Conservation (phyloP, 2,113 vertebrate species). For the Seriola dumerili region DNA sequence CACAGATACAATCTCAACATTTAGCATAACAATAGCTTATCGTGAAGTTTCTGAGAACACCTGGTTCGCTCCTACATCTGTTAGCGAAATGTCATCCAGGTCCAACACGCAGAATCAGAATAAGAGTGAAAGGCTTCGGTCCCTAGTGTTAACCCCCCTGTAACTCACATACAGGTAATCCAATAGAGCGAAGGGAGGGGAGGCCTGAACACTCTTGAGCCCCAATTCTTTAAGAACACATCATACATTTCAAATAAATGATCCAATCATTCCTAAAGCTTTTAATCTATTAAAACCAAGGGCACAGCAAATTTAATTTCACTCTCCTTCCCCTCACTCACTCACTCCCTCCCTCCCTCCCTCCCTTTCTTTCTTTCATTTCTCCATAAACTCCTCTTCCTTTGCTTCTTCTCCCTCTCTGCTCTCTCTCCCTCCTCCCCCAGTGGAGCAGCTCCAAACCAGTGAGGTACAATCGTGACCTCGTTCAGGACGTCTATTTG, state of each 20-base stretch:
- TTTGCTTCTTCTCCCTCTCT: not conserved
- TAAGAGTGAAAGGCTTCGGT: constrained; percentile 9
- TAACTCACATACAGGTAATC: constrained; percentile 63
- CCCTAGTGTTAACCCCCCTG: constrained; percentile 28
- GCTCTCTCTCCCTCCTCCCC: not conserved
- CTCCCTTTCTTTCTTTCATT: not conserved
- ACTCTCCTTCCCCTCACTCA: constrained; percentile 14
- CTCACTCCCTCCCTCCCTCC: not conserved
- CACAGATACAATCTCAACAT: constrained; percentile 52
- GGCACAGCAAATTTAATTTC: constrained; percentile 75
- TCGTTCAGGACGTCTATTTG: constrained; percentile 62
- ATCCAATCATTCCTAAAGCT: constrained; percentile 78
- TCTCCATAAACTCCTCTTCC: constrained; percentile 4
- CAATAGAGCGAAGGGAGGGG: constrained; percentile 44
- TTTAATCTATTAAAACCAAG: constrained; percentile 82
- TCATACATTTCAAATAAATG: constrained; percentile 71
- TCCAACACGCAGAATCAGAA: not conserved
- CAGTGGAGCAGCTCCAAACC: constrained; percentile 51
- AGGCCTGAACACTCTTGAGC: constrained; percentile 19
- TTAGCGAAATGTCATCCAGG: constrained; percentile 26
- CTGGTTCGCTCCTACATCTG: constrained; percentile 22
- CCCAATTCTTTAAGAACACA: constrained; percentile 42
- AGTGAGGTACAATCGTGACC: constrained; percentile 53
- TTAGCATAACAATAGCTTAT: constrained; percentile 42
- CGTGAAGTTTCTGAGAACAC: constrained; percentile 54